Conservation (phyloP, 2,888 invertebrate species). For the Perithous albicinctus region DNA sequence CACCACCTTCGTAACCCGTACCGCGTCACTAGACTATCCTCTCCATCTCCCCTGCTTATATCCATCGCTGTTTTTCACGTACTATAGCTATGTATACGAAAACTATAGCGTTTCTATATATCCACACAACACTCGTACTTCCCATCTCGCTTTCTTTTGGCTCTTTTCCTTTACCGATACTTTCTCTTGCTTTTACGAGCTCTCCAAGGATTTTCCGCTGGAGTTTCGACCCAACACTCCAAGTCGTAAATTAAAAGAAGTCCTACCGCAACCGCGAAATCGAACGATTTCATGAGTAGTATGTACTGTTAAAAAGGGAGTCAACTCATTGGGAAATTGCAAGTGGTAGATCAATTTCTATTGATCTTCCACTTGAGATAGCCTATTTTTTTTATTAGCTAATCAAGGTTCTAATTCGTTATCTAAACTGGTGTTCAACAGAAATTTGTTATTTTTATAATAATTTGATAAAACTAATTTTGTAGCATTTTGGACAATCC, state of each 20-base stretch:
- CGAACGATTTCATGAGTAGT: constrained; percentile 17
- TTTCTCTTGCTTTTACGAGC: constrained; percentile 62
- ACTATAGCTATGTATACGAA: constrained; percentile 31
- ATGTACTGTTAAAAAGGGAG: neutral
- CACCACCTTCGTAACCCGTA: constrained; percentile 71
- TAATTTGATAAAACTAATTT: too few species aligned
- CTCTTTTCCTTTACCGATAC: constrained; percentile 41
- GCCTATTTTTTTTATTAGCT: neutral
- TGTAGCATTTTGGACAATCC: too few species aligned
- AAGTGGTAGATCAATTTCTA: neutral
- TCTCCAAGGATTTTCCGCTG: constrained; percentile 56
- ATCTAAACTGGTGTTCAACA: neutral
- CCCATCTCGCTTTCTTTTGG: constrained; percentile 29
- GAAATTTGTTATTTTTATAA: too few species aligned
- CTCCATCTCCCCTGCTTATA: constrained; percentile 50
- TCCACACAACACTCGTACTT: constrained; percentile 26
- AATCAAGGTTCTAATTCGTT: neutral
- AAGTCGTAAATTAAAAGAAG: constrained; percentile 54
- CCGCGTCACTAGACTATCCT: constrained; percentile 65
- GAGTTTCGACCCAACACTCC: constrained; percentile 57
- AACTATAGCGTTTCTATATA: constrained; percentile 56
- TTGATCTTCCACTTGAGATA: neutral
- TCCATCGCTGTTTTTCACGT: constrained; percentile 49
- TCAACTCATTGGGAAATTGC: neutral
- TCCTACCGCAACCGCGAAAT: constrained; percentile 64